A percentile compares a stretch with the other conserved stretches of the same genome.
phyloP scores from a whole-genome alignment of 2,113 vertebrate genomes.

The Forbesichthys papilliferus region DNA sequence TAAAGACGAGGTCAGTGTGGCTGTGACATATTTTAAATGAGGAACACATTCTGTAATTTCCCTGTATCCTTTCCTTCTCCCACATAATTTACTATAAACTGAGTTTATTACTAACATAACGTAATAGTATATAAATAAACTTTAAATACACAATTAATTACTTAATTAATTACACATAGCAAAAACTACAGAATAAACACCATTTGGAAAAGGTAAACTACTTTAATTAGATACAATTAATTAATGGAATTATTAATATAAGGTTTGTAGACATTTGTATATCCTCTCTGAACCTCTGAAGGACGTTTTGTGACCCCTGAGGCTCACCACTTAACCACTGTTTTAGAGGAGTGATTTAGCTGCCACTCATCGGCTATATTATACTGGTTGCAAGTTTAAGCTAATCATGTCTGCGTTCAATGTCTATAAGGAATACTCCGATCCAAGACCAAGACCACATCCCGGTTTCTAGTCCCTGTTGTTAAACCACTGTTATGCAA shows the following conservation, averaged over 20 bases:
- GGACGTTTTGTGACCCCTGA: neutral
- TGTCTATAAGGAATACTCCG: neutral
- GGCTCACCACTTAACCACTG: neutral
- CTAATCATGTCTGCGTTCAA: neutral
- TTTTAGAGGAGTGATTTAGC: neutral
- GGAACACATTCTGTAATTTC: neutral
- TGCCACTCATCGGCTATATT: neutral
- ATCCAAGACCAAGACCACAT: neutral
- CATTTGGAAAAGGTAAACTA: too few relatives aligned
- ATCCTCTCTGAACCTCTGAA: too few relatives aligned
- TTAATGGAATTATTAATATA: too few relatives aligned
- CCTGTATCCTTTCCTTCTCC: neutral
- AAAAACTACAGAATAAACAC: too few relatives aligned
- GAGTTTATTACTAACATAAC: neutral
- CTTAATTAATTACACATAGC: too few relatives aligned
- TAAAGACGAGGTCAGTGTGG: too few relatives aligned
- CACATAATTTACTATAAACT: neutral
- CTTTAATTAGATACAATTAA: too few relatives aligned
- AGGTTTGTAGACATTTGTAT: too few relatives aligned
- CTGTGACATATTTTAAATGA: too few relatives aligned
- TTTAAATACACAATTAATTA: too few relatives aligned
- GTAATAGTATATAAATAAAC: too few relatives aligned
- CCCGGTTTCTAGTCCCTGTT: constrained; percentile 2
- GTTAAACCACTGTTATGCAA: constrained; percentile 28
- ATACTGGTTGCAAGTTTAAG: constrained; percentile 10